Conservation (phyloP, 2,113 vertebrate species). For the Pachypanchax playfairii region DNA sequence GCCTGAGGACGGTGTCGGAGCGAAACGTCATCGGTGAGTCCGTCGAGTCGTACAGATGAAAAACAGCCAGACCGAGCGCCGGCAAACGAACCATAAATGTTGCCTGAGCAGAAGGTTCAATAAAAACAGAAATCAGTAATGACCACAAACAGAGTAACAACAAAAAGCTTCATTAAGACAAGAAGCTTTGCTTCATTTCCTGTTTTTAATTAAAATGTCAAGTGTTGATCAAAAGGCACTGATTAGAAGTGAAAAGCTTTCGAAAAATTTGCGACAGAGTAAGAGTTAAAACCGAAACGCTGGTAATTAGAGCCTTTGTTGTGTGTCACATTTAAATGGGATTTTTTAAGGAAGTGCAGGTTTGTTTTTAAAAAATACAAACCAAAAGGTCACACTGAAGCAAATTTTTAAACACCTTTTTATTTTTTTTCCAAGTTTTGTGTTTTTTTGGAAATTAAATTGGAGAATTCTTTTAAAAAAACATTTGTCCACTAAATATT, state of each 20-base stretch:
- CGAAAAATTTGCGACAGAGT: slow-evolving; percentile 10
- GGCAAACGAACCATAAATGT: slow-evolving; percentile 89
- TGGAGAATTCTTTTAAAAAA: too few species aligned
- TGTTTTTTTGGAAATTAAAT: too few species aligned
- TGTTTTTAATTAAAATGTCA: not conserved
- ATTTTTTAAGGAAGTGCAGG: not conserved
- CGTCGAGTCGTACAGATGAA: slow-evolving; percentile 85
- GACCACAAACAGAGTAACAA: not conserved
- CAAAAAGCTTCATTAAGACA: not conserved
- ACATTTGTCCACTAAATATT: too few species aligned
- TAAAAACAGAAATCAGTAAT: not conserved
- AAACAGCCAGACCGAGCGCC: slow-evolving; percentile 85
- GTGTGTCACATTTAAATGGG: not conserved
- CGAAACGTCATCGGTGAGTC: slow-evolving; percentile 77
- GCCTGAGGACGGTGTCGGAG: slow-evolving; percentile 84
- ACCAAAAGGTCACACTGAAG: not conserved
- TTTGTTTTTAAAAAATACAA: not conserved
- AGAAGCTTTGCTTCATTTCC: not conserved
- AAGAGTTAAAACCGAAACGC: slow-evolving; percentile 32
- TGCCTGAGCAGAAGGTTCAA: slow-evolving; percentile 74
- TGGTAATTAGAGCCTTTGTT: slow-evolving; percentile 14
- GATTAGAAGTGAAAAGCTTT: slow-evolving; percentile 29
- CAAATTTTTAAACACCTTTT: slow-evolving; percentile 12
- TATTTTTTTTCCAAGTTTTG: too few species aligned
- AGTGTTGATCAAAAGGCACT: slow-evolving; percentile 15